Base-by-base conservation (phyloP, 2,113 vertebrate species). In the Chloroceryle aenea region DNA sequence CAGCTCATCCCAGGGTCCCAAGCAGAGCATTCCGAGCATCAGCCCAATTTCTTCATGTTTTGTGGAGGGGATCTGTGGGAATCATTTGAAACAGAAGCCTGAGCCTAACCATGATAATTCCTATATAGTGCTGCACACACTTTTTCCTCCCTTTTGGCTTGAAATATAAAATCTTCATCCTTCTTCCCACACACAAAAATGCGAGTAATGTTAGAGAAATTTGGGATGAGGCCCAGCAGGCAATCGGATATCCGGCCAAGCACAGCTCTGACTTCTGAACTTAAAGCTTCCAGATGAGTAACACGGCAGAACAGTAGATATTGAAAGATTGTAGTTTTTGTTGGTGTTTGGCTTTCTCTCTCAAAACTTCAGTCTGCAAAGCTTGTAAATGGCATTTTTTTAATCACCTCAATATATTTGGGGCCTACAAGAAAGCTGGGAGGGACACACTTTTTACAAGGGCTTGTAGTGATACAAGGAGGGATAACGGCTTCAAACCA, bases 161-260 rank as follows among this genome's bases (percentile, higher is more conserved):
- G 19, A 58, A 14, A 22, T 26, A 45, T 63, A 58, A 95, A 95
- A 62, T 36, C 59, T 40, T 91, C 48, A 66, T 47, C 80, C 75
- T 67, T 42, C 38, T 79, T 66, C 63, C 42, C 1, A 7, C 71
- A 15, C 45, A 25, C 14, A 84, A 78, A 84, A 74, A 27, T 4
- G 59, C 80, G 94, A 88, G 92, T 86, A 89, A 91, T 87, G 64
- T 52, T 61, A 25, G 69, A 96, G 94, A 95, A 95, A 93, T 96
- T 80, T 96, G 85, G 92, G 88, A 90, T 82, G 68, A 59, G 79
- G 72, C 76, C 90, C 86, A 88, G 79, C 6, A 16, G 59, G 26
- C 1, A 2, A 26, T 80, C 26, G 52, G 90, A 80, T 87, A 95
- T 95, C 88, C 27, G 66, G 75, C 85, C 86, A 13, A 62, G 82